phyloP scores from a whole-genome alignment of 2,888 invertebrate species.

The Iselma pallidipennis region DNA sequence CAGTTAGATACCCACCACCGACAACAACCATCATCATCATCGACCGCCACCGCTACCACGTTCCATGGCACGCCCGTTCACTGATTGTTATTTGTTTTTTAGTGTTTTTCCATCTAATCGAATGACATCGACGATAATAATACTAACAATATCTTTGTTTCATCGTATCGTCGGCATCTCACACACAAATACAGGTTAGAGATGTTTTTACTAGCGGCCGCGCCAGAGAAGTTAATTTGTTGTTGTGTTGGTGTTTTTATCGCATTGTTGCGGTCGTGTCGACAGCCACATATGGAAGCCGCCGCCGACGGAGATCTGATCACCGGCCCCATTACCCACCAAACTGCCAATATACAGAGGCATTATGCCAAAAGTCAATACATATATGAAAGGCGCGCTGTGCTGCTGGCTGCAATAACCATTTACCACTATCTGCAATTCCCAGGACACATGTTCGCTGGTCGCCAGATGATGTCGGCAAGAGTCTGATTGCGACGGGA shows the following conservation, averaged over 20 bases:
- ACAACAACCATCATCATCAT: slow-evolving; percentile 20
- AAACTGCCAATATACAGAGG: slow-evolving; percentile 53
- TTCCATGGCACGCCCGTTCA: slow-evolving; percentile 40
- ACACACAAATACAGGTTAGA: slow-evolving; percentile 10
- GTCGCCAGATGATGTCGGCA: slow-evolving; percentile 50
- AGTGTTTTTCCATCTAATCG: slow-evolving; percentile 51
- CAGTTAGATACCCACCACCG: slow-evolving; percentile 24
- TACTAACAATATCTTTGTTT: slow-evolving; percentile 42
- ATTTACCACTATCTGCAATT: slow-evolving; percentile 55
- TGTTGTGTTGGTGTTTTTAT: slow-evolving; percentile 51
- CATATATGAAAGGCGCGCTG: slow-evolving; percentile 44
- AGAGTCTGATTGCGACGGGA: slow-evolving; percentile 44
- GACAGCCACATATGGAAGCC: slow-evolving; percentile 39
- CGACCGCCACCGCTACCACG: slow-evolving; percentile 19
- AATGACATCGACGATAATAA: slow-evolving; percentile 40
- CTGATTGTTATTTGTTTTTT: slow-evolving; percentile 54
- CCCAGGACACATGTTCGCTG: slow-evolving; percentile 51
- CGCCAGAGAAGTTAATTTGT: slow-evolving; percentile 49
- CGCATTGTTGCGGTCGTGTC: slow-evolving; percentile 38
- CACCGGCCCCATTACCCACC: slow-evolving; percentile 48
- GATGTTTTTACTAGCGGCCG: slow-evolving; percentile 37
- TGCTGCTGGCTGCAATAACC: slow-evolving; percentile 51
- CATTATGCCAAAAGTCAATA: slow-evolving; percentile 56
- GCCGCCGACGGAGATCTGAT: slow-evolving; percentile 37
- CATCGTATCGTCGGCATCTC: slow-evolving; percentile 28